phyloP scores from a whole-genome alignment of 92 coral and sea anemone genomes.

The Porites rus region DNA sequence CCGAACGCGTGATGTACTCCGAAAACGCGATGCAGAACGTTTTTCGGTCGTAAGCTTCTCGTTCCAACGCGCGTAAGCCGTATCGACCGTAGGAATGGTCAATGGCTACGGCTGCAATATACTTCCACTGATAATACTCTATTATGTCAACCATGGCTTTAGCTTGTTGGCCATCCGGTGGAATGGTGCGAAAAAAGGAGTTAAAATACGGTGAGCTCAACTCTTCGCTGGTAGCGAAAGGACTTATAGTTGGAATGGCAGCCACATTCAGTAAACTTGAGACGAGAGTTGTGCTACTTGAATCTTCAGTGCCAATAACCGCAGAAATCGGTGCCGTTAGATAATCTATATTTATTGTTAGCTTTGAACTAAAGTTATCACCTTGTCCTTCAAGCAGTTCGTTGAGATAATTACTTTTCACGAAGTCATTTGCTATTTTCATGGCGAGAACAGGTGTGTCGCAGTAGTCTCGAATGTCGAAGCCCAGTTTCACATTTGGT shows the following conservation, averaged over 20 bases:
- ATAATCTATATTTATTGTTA: slow-evolving; percentile 9
- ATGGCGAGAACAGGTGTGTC: slow-evolving; percentile 80
- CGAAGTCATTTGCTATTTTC: slow-evolving; percentile 66
- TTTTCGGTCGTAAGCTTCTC: slow-evolving; percentile 80
- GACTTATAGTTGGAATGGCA: slow-evolving; percentile 74
- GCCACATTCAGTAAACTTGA: slow-evolving; percentile 80
- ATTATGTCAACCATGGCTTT: slow-evolving; percentile 87
- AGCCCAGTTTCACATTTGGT: slow-evolving; percentile 63
- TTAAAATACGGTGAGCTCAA: slow-evolving; percentile 78
- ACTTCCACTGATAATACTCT: slow-evolving; percentile 77
- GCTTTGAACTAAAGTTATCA: neutral
- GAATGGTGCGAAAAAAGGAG: slow-evolving; percentile 82
- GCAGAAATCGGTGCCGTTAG: slow-evolving; percentile 74
- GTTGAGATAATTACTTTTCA: slow-evolving; percentile 62
- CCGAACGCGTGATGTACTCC: slow-evolving; percentile 80
- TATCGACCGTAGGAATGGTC: slow-evolving; percentile 88
- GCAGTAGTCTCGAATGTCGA: slow-evolving; percentile 82
- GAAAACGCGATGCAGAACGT: slow-evolving; percentile 85
- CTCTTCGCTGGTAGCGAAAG: slow-evolving; percentile 87
- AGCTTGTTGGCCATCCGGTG: slow-evolving; percentile 89
- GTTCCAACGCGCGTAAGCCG: slow-evolving; percentile 82
- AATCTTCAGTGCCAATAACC: slow-evolving; percentile 81
- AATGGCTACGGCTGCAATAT: slow-evolving; percentile 82
- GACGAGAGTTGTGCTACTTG: slow-evolving; percentile 74
- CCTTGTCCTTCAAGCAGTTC: slow-evolving; percentile 25